Evolutionary conservation across 2,888 invertebrate species (phyloP).

Genomic region (Euplexia lucipara): DNA sequence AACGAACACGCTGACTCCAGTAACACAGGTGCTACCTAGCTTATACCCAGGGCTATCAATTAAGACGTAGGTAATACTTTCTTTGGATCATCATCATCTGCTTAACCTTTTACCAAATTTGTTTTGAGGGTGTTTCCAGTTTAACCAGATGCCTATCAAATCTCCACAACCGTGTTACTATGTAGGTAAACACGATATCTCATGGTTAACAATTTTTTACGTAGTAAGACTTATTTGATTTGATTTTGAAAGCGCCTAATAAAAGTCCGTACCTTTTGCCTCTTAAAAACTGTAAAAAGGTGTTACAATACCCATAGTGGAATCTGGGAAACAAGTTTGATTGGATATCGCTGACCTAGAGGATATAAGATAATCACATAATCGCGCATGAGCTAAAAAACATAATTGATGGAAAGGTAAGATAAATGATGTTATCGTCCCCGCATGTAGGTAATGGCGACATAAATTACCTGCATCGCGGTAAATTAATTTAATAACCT

Average conservation of each 20-base stretch:
- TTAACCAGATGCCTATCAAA: too few species aligned
- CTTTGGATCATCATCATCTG: too few species aligned
- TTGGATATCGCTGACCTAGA: conserved; percentile 29
- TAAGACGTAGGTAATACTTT: too few species aligned
- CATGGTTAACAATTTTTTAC: too few species aligned
- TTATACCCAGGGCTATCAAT: too few species aligned
- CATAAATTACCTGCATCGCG: conserved; percentile 14
- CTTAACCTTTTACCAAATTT: too few species aligned
- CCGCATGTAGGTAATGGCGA: conserved; percentile 27
- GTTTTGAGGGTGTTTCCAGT: too few species aligned
- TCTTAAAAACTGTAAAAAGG: background rate
- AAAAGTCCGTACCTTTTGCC: background rate
- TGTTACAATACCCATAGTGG: background rate
- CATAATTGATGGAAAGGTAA: conserved; percentile 37
- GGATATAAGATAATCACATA: conserved; percentile 17
- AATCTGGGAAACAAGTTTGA: background rate
- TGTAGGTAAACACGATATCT: too few species aligned
- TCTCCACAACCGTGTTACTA: too few species aligned
- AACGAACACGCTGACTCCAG: too few species aligned
- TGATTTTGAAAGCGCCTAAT: background rate
- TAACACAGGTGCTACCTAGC: too few species aligned
- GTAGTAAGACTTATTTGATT: too few species aligned
- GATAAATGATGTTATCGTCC: conserved; percentile 13
- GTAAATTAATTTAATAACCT: conserved; percentile 22
- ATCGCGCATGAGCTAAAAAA: conserved; percentile 23